Percentiles rank a stretch among this genome's conserved stretches.
Evolutionary conservation across 2,888 invertebrate genomes (phyloP).

Genomic region (Podabrus alpinus): DNA sequence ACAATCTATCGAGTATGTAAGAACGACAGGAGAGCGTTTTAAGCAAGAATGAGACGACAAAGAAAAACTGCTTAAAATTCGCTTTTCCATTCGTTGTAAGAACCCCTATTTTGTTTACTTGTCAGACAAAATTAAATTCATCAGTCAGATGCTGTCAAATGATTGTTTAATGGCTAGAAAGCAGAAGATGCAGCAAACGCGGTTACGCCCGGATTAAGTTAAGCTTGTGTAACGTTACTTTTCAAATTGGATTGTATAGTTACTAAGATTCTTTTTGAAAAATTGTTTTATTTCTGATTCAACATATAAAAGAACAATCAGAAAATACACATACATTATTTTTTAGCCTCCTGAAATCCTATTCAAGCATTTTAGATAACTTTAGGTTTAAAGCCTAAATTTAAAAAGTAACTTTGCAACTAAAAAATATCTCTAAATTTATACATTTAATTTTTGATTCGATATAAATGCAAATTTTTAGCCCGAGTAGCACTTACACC

Average conservation of each 20-base stretch:
- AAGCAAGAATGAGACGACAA: constrained; percentile 16
- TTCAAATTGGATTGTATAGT: constrained; percentile 35
- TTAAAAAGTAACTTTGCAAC: background rate
- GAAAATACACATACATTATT: constrained; percentile 1
- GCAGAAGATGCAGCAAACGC: constrained; percentile 35
- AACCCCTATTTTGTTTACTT: constrained; percentile 35
- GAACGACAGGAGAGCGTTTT: constrained; percentile 8
- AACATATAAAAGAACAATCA: background rate
- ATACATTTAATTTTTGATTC: constrained; percentile 11
- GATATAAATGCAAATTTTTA: constrained; percentile 16
- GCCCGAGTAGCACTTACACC: background rate
- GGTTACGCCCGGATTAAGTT: constrained; percentile 32
- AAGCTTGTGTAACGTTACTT: constrained; percentile 29
- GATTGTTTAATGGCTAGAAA: constrained; percentile 45
- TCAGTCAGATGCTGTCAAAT: constrained; percentile 44
- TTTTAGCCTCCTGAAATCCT: background rate
- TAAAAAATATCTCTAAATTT: constrained; percentile 2
- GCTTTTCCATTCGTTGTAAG: constrained; percentile 15
- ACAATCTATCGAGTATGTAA: constrained; percentile 16
- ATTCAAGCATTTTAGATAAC: background rate
- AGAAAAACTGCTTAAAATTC: constrained; percentile 31
- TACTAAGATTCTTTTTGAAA: constrained; percentile 27
- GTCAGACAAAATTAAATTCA: constrained; percentile 44
- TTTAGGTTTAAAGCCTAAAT: background rate
- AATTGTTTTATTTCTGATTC: constrained; percentile 22